Evolutionary conservation across 1,140 invertebrate genomes (phyloP), one percentile per base, ranked within the genome.

Genomic region (Drosophila pruinosa): DNA sequence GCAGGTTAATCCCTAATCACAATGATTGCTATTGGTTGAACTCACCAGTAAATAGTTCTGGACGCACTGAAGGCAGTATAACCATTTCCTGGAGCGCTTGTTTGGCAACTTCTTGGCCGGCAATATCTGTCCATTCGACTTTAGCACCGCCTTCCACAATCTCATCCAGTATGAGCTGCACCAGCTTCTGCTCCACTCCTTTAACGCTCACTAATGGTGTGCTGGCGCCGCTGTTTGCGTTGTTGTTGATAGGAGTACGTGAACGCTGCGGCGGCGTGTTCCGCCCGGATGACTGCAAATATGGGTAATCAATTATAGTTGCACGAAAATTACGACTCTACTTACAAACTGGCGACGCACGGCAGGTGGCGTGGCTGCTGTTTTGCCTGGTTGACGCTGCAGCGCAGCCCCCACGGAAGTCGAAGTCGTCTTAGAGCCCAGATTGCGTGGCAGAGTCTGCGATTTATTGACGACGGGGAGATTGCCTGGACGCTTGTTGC

Each of bases 71-170:
- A 4, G 98, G 98, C 78, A 98, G 93, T 15, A 99, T 97, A 3
- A 99, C 98, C 94, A 99, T 99, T 92, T 99, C 98, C 92, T 98
- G 96, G 5, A 99, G 93, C 0, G 98, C 98, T 92, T 99, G 97
- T 91, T 99, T 99, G 28, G 94, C 98, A 85, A 94, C 95, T 86
- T 97, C 95, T 92, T 97, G 96, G 2, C 96, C 96, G 64, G 97
- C 97, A 75, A 99, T 98, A 85, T 99, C 97, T 62, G 97, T 95
- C 98, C 98, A 99, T 52, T 96, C 94, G 8, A 98, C 94, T 58
- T 95, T 94, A 7, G 95, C 94, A 8, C 96, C 96, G 22, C 97
- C 95, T 90, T 94, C 94, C 1, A 95, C 93, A 63, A 95, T 95
- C 92, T 96, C 95, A 92, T 95, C 95, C 50, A 96, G 91, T 71